Conservation (phyloP, 2,888 invertebrate species). For the Zele albiditarsus region DNA sequence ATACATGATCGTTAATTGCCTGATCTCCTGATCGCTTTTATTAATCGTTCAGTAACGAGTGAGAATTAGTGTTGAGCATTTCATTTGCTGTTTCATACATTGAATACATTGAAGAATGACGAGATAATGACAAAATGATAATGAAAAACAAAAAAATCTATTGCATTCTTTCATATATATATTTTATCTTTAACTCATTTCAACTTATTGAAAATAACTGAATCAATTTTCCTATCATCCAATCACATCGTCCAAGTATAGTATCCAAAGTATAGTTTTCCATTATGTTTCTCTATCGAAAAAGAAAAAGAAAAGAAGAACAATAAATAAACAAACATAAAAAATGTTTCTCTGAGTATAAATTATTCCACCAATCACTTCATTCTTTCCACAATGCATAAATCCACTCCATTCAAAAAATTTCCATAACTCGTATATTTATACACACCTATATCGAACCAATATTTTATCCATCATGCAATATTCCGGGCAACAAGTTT, state of each 20-base stretch:
- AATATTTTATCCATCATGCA: slow-evolving; percentile 29
- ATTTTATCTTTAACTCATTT: too few relatives aligned
- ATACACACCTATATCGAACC: not conserved
- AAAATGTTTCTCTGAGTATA: not conserved
- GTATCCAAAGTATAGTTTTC: too few relatives aligned
- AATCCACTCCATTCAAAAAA: not conserved
- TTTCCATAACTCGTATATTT: slow-evolving; percentile 38
- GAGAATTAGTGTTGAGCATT: not conserved
- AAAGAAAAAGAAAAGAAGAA: not conserved
- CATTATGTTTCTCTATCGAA: too few relatives aligned
- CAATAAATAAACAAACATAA: slow-evolving; percentile 21
- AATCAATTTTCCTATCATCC: too few relatives aligned
- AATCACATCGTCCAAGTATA: too few relatives aligned
- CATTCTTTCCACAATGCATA: not conserved
- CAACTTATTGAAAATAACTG: too few relatives aligned
- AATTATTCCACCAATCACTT: not conserved
- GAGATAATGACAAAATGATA: too few relatives aligned
- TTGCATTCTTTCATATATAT: too few relatives aligned
- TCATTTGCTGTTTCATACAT: not conserved
- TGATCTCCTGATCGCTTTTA: not conserved
- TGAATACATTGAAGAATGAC: too few relatives aligned
- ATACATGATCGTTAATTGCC: too few relatives aligned
- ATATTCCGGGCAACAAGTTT: slow-evolving; percentile 27
- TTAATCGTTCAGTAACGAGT: not conserved
- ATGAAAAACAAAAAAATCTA: too few relatives aligned